Base-by-base conservation (phyloP, 2,888 invertebrate species). In the Athalia circularis region DNA sequence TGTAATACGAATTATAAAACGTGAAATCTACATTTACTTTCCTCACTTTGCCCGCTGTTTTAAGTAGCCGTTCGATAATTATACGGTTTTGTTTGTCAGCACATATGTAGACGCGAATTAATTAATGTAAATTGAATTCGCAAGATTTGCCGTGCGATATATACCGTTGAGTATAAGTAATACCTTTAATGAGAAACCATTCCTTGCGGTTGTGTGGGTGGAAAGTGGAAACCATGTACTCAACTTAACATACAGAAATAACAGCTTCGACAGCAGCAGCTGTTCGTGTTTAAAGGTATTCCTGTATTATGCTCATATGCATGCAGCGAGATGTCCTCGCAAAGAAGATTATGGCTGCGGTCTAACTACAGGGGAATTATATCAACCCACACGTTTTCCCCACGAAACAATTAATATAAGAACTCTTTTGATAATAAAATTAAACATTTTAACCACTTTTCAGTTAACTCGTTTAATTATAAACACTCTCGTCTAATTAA, bases 61-160 rank as follows among this genome's bases (percentile, higher is more conserved):
- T 29, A 29, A 29, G 29, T 29, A 29, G 29, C 29, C 29, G 29
- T 29, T 29, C 29, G 29, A 29, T 29, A 29, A 29, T 29, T 29
- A 29, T 29, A 29, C 29, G 29, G 29, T 29, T 54, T n/a, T 62
- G 62, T 62, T 62, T 62, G 62, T 62, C 62, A 5, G 15, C 50
- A 50, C 50, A 67, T 47, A 67, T 15, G 67, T 67, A 65, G 11
- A 65, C 50, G 43, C 15, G 7, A 52, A 62, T 62, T 75, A 75
- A 75, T 75, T 48, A 75, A 64, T 64, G 75, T 62, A 75, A 75
- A 75, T 75, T 75, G 11, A 62, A 75, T 75, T 75, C 62, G 52
- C 75, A 13, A 52, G 50, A 57, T 75, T 75, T 52, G 50, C 50
- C 48, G 59, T n/a, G 43, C 75, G 62, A 62, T 62, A 52, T 72